Evolutionary conservation across 1,140 invertebrate genomes (phyloP), one percentile per base, ranked within the genome.

Genomic region (Antheraea mylitta): DNA sequence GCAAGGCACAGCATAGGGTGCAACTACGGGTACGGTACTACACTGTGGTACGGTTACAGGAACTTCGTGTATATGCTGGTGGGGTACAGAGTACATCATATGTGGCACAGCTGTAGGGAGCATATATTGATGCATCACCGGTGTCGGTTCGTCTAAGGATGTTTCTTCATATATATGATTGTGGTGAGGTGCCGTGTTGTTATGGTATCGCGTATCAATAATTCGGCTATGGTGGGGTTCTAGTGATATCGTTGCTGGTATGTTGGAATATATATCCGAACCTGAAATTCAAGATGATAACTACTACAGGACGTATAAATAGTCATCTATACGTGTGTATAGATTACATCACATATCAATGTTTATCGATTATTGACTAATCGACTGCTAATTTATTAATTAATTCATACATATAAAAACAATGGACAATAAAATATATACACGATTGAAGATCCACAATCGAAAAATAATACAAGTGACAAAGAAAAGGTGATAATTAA

Each of bases 211-310:
- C 4, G 72, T 36, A 18, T 84, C 80, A 0, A 68, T 62, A 3
- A 75, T 30, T 37, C 80, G 67, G 68, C 62, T 82, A 10, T 79
- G 78, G 38, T 77, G 78, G 8, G 75, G 66, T 7, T 90, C 88
- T 13, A 77, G 74, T 9, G 78, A 62, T 13, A 77, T 68, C 45
- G 86, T 77, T 8, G 74, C 72, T 48, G 89, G 79, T 69, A 91
- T 65, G 66, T 91, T 91, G 16, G 87, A 85, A 66, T 91, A 91
- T 69, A 90, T 86, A 66, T 89, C 87, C 18, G 80, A 72, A 70
- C 81, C 87, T 89, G 78, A 19, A 81, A 84, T 53, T 18, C 22
- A 58, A 36, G n/a, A 48, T 38, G 48, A 64, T 30, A 7, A 18
- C 10, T 18, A 18, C 8, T 59, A 16, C 16, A 59, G 7, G 58